Percentiles rank a stretch among this genome's conserved stretches.
phyloP scores from a whole-genome alignment of 2,113 vertebrate species.

The Jaculus jaculus region DNA sequence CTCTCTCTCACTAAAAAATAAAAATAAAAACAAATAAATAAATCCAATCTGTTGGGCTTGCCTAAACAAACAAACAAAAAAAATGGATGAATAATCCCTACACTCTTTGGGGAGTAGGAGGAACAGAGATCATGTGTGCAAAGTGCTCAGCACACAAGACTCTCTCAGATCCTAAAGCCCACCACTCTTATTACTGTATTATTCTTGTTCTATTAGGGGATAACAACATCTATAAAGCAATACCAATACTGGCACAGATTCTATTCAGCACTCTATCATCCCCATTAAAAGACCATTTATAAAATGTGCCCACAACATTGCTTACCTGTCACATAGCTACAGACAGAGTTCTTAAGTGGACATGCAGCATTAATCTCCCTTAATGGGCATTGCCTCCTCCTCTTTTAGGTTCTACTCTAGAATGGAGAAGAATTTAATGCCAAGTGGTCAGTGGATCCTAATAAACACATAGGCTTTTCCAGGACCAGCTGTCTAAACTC shows the following conservation, averaged over 20 bases:
- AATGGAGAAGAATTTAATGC: conserved; percentile 10
- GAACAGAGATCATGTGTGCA: not conserved
- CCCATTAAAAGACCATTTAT: conserved; percentile 45
- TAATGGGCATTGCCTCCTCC: conserved; percentile 17
- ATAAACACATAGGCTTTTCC: conserved; percentile 44
- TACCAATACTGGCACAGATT: not conserved
- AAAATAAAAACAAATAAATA: too few species aligned
- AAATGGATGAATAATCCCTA: not conserved
- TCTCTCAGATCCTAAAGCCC: not conserved
- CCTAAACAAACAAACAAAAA: too few species aligned
- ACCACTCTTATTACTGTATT: not conserved
- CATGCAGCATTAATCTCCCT: not conserved
- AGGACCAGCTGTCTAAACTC: conserved; percentile 32
- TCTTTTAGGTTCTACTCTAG: not conserved
- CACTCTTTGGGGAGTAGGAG: not conserved
- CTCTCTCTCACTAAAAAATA: too few species aligned
- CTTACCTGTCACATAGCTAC: not conserved
- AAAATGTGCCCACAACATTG: not conserved
- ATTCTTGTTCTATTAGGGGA: not conserved
- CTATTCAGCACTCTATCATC: not conserved
- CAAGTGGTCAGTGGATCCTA: not conserved
- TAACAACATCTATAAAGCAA: not conserved
- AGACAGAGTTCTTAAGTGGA: conserved; percentile 24
- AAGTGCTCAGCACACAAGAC: not conserved
- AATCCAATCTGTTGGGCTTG: too few species aligned